A percentile compares a stretch with the other conserved stretches of the same genome.
These are phyloP conservation scores for Melinaea marsaeus DNA, from an alignment of 2,888 invertebrate species.

Conservation along the genomic window DNA sequence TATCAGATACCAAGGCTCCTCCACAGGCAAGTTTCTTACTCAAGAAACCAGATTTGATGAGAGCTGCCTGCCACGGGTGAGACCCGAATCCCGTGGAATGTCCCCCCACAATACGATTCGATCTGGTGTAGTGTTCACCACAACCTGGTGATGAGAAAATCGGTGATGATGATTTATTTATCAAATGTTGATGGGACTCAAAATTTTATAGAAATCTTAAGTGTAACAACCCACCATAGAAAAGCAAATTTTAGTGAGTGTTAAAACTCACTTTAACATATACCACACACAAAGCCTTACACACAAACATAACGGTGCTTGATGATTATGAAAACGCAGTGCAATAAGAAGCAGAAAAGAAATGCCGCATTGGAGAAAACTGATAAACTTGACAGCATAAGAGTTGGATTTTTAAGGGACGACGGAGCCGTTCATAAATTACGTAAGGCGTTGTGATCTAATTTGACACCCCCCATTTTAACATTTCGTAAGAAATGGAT, in stretches of 20 bases:
- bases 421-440: no score
- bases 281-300: conserved; percentile 38
- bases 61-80: conserved; percentile 96
- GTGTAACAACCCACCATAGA: no score
- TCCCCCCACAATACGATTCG: conserved; percentile 94
- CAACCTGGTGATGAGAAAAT: conserved; percentile 83
- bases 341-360: conserved; percentile 38
- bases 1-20: conserved; percentile 91
- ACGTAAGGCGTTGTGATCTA: no score
- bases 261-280: conserved; percentile 4
- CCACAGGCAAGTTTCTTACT: conserved; percentile 94
- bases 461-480: no score
- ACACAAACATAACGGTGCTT: conserved; percentile 53
- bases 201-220: no score
- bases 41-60: conserved; percentile 93
- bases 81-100: conserved; percentile 93
- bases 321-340: conserved; percentile 73
- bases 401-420: neutral
- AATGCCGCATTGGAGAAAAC: conserved; percentile 18
- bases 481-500: no score
- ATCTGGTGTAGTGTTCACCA: conserved; percentile 91
- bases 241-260: no score
- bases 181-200: neutral
- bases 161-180: neutral
- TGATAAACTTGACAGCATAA: conserved; percentile 19